Percentiles rank a stretch among this genome's conserved stretches.
These are phyloP conservation scores for Montipora foliosa DNA, from an alignment of 64 coral and sea anemone genomes.

Conservation along the genomic window DNA sequence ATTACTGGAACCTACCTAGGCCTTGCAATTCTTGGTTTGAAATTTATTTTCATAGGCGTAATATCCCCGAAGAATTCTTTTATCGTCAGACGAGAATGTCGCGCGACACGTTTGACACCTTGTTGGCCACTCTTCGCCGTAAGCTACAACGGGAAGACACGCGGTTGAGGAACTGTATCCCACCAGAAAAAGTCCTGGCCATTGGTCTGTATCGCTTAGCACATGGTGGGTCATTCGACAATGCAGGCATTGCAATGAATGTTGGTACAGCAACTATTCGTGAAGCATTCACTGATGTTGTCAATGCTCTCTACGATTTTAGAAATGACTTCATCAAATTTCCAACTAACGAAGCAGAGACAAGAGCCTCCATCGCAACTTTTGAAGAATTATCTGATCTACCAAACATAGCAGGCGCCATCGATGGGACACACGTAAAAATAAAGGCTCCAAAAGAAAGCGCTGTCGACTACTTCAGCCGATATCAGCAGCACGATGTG, in stretches of 20 bases:
- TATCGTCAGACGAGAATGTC: no score
- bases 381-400: slow-evolving; percentile 70
- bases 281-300: slow-evolving; percentile 68
- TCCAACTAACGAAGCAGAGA: slow-evolving; percentile 59
- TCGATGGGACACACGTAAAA: slow-evolving; percentile 65
- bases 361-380: slow-evolving; percentile 61
- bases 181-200: slow-evolving; percentile 60
- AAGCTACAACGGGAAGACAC: no score
- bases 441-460: slow-evolving; percentile 56
- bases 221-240: slow-evolving; percentile 50
- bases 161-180: neutral
- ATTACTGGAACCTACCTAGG: no score
- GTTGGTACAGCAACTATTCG: slow-evolving; percentile 55
- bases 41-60: no score
- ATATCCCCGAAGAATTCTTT: no score
- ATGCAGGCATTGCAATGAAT: slow-evolving; percentile 67
- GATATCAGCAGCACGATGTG: slow-evolving; percentile 30
- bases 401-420: slow-evolving; percentile 68
- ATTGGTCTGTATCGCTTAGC: slow-evolving; percentile 50
- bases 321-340: slow-evolving; percentile 80
- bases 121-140: no score
- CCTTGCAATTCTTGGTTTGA: no score
- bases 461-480: no score
- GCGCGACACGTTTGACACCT: no score
- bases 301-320: slow-evolving; percentile 57